phyloP scores from a whole-genome alignment of 2,113 vertebrate species.

The Hippopotamus amphibius region DNA sequence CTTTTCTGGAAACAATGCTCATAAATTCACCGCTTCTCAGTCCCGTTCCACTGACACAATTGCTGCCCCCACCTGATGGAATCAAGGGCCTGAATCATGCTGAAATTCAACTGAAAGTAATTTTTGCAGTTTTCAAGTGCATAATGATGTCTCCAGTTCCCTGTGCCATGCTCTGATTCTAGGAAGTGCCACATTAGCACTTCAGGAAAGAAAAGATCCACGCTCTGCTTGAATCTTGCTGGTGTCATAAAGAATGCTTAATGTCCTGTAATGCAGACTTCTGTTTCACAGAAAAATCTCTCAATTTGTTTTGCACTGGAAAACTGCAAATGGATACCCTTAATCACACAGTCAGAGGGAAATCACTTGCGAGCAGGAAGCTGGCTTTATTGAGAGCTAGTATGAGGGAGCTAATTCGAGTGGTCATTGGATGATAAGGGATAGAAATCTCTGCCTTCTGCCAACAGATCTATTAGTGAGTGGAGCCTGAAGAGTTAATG shows the following conservation, averaged over 20 bases:
- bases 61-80: conserved; percentile 9
- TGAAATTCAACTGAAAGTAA: conserved; percentile 57
- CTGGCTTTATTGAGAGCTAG: not conserved
- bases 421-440: not conserved
- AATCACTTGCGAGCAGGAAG: not conserved
- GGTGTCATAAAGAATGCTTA: conserved; percentile 50
- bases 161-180: not conserved
- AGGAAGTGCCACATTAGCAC: conserved; percentile 43
- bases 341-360: not conserved
- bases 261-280: conserved; percentile 41
- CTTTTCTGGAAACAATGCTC: conserved; percentile 56
- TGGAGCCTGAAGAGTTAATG: not conserved
- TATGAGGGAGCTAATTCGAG: not conserved
- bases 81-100: conserved; percentile 10
- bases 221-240: not conserved
- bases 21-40: conserved; percentile 49
- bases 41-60: not conserved
- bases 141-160: not conserved
- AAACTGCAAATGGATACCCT: not conserved
- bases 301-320: conserved; percentile 59
- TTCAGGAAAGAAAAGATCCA: conserved; percentile 14
- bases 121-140: conserved; percentile 42
- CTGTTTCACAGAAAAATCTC: not conserved
- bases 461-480: not conserved
- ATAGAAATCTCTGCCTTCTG: conserved; percentile 9